Base-by-base conservation (phyloP, 2,888 invertebrate species). In the Thecophora atra region DNA sequence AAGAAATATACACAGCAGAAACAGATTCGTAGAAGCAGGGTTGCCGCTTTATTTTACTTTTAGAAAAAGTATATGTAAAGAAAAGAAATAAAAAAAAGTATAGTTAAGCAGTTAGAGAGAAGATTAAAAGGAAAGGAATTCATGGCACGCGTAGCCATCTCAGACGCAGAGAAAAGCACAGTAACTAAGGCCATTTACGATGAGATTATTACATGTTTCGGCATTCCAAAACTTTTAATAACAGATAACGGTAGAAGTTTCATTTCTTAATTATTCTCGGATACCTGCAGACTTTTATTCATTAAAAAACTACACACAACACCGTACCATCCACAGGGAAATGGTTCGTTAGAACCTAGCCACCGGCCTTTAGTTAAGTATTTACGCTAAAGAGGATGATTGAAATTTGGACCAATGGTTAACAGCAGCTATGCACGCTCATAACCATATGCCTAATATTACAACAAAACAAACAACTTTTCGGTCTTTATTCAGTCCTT, bases 401-500 rank as follows among this genome's bases (percentile, higher is more conserved):
- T 60, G 44, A 17, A 74, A 71, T 47, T 72, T 73, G 75, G 75
- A 75, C 11, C 71, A 75, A 28, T 73, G 68, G 65, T 37, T 73
- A 15, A 15, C 62, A 17, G 19, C 60, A 17, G 72, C 73, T 0
- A 71, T 71, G 68, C 73, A 71, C 2, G 37, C 11, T 37, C 37
- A 37, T 2, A 37, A 37, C 37, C 11, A 37, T 11, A 37, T 11
- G 11, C 37, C 37, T 11, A 30, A 73, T 72, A 5, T 68, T 70
- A 15, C 72, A 68, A 47, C 73, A 68, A 30, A 58, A n/a, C 13
- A 73, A 26, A 72, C 70, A 13, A 72, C 75, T 5, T 66, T 73
- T 24, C 63, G 62, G 7, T 44, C 64, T 17, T n/a, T 71, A 21
- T 71, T 54, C 30, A n/a, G n/a, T n/a, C n/a, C n/a, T n/a, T n/a